Conservation (phyloP, 2,797 vertebrate genomes). For the Anguilla marmorata region DNA sequence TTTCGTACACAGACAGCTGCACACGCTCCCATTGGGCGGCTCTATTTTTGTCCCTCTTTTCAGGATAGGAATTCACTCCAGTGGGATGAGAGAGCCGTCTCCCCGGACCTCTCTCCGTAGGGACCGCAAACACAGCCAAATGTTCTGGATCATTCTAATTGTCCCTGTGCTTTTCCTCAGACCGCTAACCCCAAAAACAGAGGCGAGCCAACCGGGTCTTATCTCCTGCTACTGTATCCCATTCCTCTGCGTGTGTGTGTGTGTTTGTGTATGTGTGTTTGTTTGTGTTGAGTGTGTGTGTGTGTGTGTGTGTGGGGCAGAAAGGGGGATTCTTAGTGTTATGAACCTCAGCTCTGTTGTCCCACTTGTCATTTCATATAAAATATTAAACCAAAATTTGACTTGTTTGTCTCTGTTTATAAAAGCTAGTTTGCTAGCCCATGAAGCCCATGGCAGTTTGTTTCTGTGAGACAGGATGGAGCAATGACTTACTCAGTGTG, state of each 20-base stretch:
- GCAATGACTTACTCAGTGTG: slow-evolving; percentile 59
- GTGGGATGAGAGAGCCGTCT: slow-evolving; percentile 37
- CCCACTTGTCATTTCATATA: not conserved
- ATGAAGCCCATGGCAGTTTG: slow-evolving; percentile 47
- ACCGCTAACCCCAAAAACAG: slow-evolving; percentile 69
- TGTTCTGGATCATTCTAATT: slow-evolving; percentile 50
- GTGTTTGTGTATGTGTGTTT: not conserved
- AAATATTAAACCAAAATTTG: not conserved
- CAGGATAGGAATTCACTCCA: slow-evolving; percentile 15
- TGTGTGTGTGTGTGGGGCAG: not conserved
- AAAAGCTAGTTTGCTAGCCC: slow-evolving; percentile 36
- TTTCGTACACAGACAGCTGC: not conserved
- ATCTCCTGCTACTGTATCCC: slow-evolving; percentile 56
- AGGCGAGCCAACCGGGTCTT: slow-evolving; percentile 31
- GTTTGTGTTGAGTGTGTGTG: not conserved
- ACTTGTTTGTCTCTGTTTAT: slow-evolving; percentile 45
- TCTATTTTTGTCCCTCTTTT: not conserved
- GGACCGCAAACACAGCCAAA: slow-evolving; percentile 48
- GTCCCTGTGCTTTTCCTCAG: slow-evolving; percentile 67
- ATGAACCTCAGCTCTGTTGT: not conserved
- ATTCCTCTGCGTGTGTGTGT: slow-evolving; percentile 22
- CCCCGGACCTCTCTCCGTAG: slow-evolving; percentile 58
- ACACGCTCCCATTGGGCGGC: not conserved
- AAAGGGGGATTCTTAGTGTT: not conserved
- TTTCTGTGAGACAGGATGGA: slow-evolving; percentile 67